These are phyloP conservation scores for Ecliptopera silaceata DNA, from an alignment of 2,888 invertebrate genomes.

Conservation along the genomic window DNA sequence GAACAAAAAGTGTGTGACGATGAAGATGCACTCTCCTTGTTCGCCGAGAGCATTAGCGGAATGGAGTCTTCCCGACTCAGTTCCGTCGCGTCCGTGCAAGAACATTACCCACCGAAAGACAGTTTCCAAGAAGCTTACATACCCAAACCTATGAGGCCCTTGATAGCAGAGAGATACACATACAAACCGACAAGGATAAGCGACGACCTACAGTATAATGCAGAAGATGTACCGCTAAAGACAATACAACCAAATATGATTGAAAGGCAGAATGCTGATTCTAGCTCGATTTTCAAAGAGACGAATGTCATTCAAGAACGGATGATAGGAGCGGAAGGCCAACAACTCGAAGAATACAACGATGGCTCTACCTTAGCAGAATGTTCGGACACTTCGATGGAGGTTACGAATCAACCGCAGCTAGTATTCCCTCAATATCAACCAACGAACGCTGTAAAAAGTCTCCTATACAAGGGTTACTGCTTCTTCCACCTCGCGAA, in stretches of 20 bases:
- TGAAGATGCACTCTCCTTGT: constrained; percentile 68
- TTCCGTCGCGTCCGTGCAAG: not conserved
- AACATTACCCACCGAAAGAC: constrained; percentile 3
- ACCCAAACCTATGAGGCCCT: not conserved
- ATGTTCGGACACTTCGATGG: not conserved
- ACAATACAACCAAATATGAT: constrained; percentile 4
- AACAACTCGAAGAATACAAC: not conserved
- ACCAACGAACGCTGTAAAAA: constrained; percentile 31
- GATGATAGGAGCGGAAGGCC: too few relatives aligned
- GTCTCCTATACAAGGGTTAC: constrained; percentile 46
- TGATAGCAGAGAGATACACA: constrained; percentile 3
- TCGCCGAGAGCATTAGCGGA: constrained; percentile 67
- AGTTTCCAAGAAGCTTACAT: constrained; percentile 6
- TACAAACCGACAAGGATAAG: constrained; percentile 19
- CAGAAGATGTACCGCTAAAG: not conserved
- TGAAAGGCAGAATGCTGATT: constrained; percentile 20
- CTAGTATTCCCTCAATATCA: constrained; percentile 7
- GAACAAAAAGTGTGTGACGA: constrained; percentile 52
- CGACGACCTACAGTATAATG: not conserved
- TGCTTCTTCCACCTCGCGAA: constrained; percentile 57
- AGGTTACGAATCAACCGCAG: not conserved
- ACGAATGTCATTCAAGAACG: not conserved
- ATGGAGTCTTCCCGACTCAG: constrained; percentile 50
- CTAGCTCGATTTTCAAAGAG: constrained; percentile 27
- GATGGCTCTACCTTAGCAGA: not conserved